Conservation (phyloP, 2,888 invertebrate species). For the Pammene aurita region DNA sequence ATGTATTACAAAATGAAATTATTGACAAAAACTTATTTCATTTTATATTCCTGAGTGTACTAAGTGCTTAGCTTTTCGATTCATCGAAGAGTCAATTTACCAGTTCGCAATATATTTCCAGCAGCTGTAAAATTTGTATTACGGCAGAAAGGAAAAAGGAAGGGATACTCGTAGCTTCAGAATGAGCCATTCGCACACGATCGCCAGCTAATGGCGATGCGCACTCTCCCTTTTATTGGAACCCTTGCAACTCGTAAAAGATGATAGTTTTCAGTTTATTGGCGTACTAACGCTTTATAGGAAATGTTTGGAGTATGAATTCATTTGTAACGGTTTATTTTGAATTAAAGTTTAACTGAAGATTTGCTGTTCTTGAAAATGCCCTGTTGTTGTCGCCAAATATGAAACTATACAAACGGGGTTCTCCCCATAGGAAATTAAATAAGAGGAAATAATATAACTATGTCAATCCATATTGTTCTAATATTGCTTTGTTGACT, state of each 20-base stretch:
- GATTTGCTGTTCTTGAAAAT: no score
- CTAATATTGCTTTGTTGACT: no score
- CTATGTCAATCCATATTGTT: no score
- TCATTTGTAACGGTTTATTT: slow-evolving; percentile 12
- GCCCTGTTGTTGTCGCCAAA: no score
- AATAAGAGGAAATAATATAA: no score
- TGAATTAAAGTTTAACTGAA: not conserved
- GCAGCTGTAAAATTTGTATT: slow-evolving; percentile 43
- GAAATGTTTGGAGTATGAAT: slow-evolving; percentile 23
- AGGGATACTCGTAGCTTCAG: slow-evolving; percentile 36
- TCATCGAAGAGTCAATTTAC: slow-evolving; percentile 1
- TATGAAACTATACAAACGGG: no score
- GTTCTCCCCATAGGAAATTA: no score
- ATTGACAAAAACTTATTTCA: no score
- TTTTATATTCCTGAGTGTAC: no score
- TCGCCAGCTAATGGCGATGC: slow-evolving; percentile 46
- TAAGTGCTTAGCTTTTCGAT: not conserved
- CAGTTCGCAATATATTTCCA: slow-evolving; percentile 14
- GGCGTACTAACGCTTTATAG: slow-evolving; percentile 40
- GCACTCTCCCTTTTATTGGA: slow-evolving; percentile 46
- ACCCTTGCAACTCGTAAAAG: slow-evolving; percentile 49
- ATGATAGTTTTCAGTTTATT: slow-evolving; percentile 47
- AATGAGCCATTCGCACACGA: slow-evolving; percentile 43
- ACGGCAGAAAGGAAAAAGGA: slow-evolving; percentile 45
- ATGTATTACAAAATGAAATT: no score